Base-by-base conservation (phyloP, 2,113 vertebrate genomes). In the Planiliza haematocheilus region DNA sequence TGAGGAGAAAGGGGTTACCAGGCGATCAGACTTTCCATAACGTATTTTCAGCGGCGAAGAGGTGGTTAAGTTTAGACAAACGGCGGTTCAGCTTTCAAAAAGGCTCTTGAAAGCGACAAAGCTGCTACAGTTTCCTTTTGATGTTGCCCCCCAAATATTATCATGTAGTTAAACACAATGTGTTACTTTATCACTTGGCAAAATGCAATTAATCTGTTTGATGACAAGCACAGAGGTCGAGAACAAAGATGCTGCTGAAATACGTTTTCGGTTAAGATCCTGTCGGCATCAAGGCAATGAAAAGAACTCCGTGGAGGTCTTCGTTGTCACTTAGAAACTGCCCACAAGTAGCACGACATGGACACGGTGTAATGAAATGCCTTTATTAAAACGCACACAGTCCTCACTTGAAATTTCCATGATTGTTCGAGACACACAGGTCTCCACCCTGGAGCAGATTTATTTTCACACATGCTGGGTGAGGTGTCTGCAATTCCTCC, bases 401-500 rank as follows among this genome's bases (percentile, higher is more conserved):
- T 69, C 74, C 74, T 91, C 66, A 66, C 66, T 65, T 62, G 85
- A 91, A 85, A 87, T 92, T 85, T 93, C 91, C 90, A 89, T 85
- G 85, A 94, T 92, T 91, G 82, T 77, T 74, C 82, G 92, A 88
- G 91, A 93, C 90, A 89, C 90, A 87, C 82, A 81, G 79, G 75
- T 89, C 91, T 91, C 91, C 92, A 81, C 91, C 92, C 91, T 89
- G 67, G 77, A 88, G 87, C 86, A 83, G 87, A 90, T 94, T 92
- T 94, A 92, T 93, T 93, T 93, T 94, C 92, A 93, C 91, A 94
- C 92, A 91, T 92, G 90, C 87, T 86, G 91, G 90, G 91, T 91
- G 91, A 93, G 91, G 92, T 93, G 92, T 92, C 92, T 90, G 88
- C 87, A 91, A 89, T 90, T 89, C 91, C 89, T 91, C 91, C 89